Percentiles rank a stretch among this genome's conserved stretches.
phyloP scores from a whole-genome alignment of 2,797 vertebrate species.

The Pachyuromys duprasi region DNA sequence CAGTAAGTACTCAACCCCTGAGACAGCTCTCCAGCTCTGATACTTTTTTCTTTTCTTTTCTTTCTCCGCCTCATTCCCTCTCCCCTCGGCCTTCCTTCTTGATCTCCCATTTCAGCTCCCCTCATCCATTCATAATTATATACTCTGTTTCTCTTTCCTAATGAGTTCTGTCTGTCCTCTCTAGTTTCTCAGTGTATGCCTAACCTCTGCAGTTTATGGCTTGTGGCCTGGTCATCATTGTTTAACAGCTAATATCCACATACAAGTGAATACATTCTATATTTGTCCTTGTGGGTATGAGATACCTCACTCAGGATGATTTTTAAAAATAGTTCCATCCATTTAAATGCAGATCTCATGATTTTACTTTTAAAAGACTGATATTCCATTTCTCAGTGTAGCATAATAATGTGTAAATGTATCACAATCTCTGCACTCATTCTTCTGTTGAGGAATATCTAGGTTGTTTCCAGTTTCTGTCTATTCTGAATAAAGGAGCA shows the following conservation, averaged over 20 bases:
- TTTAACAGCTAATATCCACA: not conserved
- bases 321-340: not conserved
- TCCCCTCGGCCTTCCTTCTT: not conserved
- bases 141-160: not conserved
- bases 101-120: not conserved
- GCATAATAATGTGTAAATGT: not conserved
- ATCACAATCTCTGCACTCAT: not conserved
- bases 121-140: not conserved
- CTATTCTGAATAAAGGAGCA: not conserved
- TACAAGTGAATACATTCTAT: not conserved
- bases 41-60: not conserved
- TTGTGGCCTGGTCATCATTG: not conserved
- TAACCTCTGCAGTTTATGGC: not conserved
- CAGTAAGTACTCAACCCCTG: not conserved
- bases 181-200: not conserved
- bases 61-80: not conserved
- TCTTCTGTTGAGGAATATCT: not conserved
- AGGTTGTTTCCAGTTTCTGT: not conserved
- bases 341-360: not conserved
- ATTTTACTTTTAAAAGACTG: not conserved
- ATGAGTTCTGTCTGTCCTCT: not conserved
- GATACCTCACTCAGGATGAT: not conserved
- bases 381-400: not conserved
- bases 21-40: not conserved
- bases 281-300: not conserved